These are phyloP conservation scores for Mohoua ochrocephala DNA, from an alignment of 2,113 vertebrate genomes.

Conservation along the genomic window DNA sequence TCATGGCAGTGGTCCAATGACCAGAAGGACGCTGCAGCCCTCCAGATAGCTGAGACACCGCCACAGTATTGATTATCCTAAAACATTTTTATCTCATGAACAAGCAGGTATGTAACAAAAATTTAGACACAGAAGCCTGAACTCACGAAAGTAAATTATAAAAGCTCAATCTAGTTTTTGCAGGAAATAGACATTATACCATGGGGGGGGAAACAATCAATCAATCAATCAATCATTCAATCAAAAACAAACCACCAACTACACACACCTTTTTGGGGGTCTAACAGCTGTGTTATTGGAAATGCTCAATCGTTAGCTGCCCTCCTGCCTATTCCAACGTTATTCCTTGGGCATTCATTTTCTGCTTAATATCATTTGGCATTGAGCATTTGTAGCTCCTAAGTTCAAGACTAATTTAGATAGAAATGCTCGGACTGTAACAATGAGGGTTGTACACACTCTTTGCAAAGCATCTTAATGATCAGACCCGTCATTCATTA, in stretches of 20 bases:
- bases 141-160: background rate
- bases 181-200: background rate
- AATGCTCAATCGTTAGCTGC: background rate
- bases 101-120: background rate
- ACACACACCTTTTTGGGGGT: fast-evolving
- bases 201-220: background rate
- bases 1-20: too few species aligned
- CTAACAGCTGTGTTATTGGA: background rate
- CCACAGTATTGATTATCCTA: too few species aligned
- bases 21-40: too few species aligned
- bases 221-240: background rate
- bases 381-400: background rate
- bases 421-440: background rate
- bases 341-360: background rate
- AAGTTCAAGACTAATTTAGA: background rate
- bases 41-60: too few species aligned
- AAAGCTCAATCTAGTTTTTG: background rate
- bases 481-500: background rate
- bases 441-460: fast-evolving
- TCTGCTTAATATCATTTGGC: background rate
- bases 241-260: background rate
- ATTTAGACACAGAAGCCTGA: background rate
- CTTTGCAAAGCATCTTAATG: background rate
- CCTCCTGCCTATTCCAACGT: background rate
- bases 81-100: background rate